A percentile compares a stretch with the other conserved stretches of the same genome.
phyloP scores from a whole-genome alignment of 2,888 invertebrate genomes.

The Rhimphoctona megacephalus region DNA sequence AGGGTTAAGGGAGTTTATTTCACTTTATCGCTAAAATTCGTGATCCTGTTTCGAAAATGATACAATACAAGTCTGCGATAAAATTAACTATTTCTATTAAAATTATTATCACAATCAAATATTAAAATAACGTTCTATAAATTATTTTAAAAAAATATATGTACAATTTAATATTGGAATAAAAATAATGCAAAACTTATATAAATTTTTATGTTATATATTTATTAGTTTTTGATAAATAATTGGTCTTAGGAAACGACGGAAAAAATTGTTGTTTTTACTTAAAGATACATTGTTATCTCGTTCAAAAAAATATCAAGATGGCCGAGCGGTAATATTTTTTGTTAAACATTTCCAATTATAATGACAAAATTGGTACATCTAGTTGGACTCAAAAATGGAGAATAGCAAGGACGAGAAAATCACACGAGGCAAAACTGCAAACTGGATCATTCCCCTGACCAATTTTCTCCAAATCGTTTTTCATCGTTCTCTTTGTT shows the following conservation, averaged over 20 bases:
- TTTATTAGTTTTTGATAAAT: too few relatives aligned
- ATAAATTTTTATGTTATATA: too few relatives aligned
- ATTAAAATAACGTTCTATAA: too few relatives aligned
- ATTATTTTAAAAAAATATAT: too few relatives aligned
- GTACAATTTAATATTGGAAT: too few relatives aligned
- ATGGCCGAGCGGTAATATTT: background rate
- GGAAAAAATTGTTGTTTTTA: too few relatives aligned
- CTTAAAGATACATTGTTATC: too few relatives aligned
- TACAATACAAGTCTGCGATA: too few relatives aligned
- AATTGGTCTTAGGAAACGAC: too few relatives aligned
- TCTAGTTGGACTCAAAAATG: background rate
- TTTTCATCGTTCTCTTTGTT: constrained; percentile 37
- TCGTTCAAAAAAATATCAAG: background rate
- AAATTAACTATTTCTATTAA: too few relatives aligned
- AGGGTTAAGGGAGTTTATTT: background rate
- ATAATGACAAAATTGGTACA: background rate
- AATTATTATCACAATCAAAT: too few relatives aligned
- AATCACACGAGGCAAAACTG: constrained; percentile 39
- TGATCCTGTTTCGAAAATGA: background rate
- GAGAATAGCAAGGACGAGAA: background rate
- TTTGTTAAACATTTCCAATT: background rate
- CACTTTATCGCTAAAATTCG: background rate
- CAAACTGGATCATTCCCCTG: constrained; percentile 14
- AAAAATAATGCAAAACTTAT: too few relatives aligned
- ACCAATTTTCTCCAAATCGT: constrained; percentile 54